Evolutionary conservation across 1,140 invertebrate species (phyloP).

Genomic region (Scaptodrosophila lebanonensis): DNA sequence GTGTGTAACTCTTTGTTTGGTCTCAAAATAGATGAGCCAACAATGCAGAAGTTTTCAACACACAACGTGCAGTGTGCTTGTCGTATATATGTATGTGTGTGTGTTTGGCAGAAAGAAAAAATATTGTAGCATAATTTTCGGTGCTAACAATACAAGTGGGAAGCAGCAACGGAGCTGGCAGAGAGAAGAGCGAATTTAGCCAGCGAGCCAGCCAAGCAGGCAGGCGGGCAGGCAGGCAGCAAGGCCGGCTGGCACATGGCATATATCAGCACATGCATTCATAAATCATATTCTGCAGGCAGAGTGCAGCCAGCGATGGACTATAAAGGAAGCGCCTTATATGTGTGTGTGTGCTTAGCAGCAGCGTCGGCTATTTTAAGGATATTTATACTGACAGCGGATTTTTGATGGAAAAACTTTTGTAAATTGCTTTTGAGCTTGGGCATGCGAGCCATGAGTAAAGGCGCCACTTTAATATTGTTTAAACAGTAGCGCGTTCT

Average conservation of each 20-base stretch:
- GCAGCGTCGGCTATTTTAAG: slow-evolving; percentile 72
- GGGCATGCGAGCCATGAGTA: slow-evolving; percentile 24
- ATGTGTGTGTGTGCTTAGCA: slow-evolving; percentile 44
- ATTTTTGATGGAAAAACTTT: slow-evolving; percentile 77
- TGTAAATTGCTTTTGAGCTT: slow-evolving; percentile 69
- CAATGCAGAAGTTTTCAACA: slow-evolving; percentile 34
- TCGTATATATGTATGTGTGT: slow-evolving; percentile 2
- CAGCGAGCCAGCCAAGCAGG: background rate
- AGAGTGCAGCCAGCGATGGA: slow-evolving; percentile 54
- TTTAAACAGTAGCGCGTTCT: slow-evolving; percentile 26
- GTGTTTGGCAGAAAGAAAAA: slow-evolving; percentile 40
- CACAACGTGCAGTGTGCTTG: slow-evolving; percentile 8
- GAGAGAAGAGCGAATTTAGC: background rate
- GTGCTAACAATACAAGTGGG: slow-evolving; percentile 54
- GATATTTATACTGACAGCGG: slow-evolving; percentile 77
- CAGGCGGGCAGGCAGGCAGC: slow-evolving; percentile 28
- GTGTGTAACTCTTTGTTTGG: slow-evolving; percentile 59
- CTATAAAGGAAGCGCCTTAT: slow-evolving; percentile 48
- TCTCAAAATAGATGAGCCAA: slow-evolving; percentile 63
- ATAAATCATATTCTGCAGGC: slow-evolving; percentile 72
- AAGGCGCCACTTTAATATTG: slow-evolving; percentile 46
- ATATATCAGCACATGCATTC: slow-evolving; percentile 75
- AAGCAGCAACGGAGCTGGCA: background rate
- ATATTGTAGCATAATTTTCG: slow-evolving; percentile 75
- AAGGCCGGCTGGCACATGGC: slow-evolving; percentile 45